Conservation (phyloP, 2,888 invertebrate genomes). For the Aspidiotus rigidus region DNA sequence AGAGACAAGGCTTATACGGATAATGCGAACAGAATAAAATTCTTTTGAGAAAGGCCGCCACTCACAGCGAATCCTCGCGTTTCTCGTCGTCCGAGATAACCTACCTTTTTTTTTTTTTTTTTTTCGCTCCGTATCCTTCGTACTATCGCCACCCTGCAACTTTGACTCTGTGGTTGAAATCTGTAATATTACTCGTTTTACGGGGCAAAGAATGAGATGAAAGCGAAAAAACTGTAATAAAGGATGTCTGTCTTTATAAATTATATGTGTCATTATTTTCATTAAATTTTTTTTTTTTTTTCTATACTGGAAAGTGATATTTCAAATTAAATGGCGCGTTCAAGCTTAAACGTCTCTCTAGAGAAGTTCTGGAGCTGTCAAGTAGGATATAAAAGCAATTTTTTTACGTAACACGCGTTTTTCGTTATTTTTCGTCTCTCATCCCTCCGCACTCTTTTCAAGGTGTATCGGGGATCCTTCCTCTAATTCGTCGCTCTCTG, state of each 20-base stretch:
- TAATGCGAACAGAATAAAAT: too few species aligned
- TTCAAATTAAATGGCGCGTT: conserved; percentile 14
- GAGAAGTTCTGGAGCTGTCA: conserved; percentile 1
- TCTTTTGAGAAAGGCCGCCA: too few species aligned
- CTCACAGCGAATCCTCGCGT: too few species aligned
- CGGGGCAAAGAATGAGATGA: not conserved
- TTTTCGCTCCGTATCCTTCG: too few species aligned
- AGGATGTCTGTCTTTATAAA: conserved; percentile 14
- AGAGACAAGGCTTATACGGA: too few species aligned
- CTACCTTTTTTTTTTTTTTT: too few species aligned
- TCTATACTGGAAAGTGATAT: conserved; percentile 9
- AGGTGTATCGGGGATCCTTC: too few species aligned
- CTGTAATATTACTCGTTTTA: not conserved
- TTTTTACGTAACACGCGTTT: not conserved
- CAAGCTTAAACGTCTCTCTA: not conserved
- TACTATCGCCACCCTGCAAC: too few species aligned
- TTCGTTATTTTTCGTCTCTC: not conserved
- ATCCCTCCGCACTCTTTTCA: not conserved
- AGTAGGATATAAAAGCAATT: conserved; percentile 2
- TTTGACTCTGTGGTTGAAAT: too few species aligned
- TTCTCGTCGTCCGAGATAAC: too few species aligned
- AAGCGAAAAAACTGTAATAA: conserved; percentile 1
- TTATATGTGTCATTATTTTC: conserved; percentile 17
- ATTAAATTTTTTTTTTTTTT: not conserved
- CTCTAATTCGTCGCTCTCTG: too few species aligned